Evolutionary conservation across 2,113 vertebrate species (phyloP).

Genomic region (Scytalopus superciliaris): DNA sequence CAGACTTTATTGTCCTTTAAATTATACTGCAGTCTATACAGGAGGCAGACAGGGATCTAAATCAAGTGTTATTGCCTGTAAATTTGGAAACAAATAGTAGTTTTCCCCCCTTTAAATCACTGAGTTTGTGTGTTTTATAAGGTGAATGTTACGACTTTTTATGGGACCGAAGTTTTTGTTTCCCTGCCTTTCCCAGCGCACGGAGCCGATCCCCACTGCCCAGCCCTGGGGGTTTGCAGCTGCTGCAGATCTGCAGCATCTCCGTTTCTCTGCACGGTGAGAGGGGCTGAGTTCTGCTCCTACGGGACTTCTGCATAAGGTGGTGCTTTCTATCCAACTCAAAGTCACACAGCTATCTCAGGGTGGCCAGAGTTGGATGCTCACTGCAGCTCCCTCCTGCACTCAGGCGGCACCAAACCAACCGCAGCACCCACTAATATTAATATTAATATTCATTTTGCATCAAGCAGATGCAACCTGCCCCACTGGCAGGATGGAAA

Average conservation of each 20-base stretch:
- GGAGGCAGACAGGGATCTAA: constrained; percentile 71
- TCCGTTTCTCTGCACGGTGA: rapidly evolving
- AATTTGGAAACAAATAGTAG: constrained; percentile 79
- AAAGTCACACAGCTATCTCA: rapidly evolving
- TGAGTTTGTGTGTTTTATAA: constrained; percentile 59
- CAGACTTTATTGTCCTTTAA: constrained; percentile 80
- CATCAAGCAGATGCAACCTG: neutral
- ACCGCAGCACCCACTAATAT: rapidly evolving
- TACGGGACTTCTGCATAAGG: neutral
- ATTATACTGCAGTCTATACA: constrained; percentile 76
- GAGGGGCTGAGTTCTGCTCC: neutral
- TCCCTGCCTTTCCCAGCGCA: neutral
- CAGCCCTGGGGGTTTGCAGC: rapidly evolving
- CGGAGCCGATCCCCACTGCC: rapidly evolving
- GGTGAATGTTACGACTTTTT: constrained; percentile 36
- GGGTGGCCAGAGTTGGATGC: rapidly evolving
- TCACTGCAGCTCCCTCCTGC: neutral
- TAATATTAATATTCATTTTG: rapidly evolving
- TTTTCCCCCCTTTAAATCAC: constrained; percentile 72
- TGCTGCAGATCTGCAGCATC: rapidly evolving
- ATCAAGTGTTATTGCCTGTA: constrained; percentile 79
- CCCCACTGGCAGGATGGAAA: neutral
- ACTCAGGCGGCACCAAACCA: rapidly evolving
- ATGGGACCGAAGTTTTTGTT: neutral
- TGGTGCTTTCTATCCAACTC: neutral